These are phyloP conservation scores for Parasteatoda tepidariorum DNA, from an alignment of 1,140 invertebrate species.

Conservation along the genomic window DNA sequence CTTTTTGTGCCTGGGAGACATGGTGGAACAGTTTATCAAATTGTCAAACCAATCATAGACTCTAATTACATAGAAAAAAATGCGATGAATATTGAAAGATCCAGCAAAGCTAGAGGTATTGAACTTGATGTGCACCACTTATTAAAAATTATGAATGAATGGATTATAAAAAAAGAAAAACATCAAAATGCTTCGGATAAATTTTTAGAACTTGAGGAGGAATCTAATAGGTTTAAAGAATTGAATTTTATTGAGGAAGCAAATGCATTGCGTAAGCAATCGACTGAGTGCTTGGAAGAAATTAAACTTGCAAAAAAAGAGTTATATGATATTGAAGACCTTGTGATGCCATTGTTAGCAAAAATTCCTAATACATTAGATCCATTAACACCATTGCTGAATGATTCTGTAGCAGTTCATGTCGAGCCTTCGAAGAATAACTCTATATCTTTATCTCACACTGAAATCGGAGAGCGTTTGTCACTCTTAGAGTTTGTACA, in stretches of 20 bases:
- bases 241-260: not conserved
- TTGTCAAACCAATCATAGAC: conserved; percentile 28
- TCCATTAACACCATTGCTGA: not conserved
- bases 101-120: not conserved
- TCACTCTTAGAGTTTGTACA: not conserved
- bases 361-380: conserved; percentile 18
- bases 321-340: conserved; percentile 21
- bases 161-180: not conserved
- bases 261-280: not conserved
- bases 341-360: not conserved
- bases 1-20: conserved; percentile 24
- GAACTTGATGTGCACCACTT: not conserved
- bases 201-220: not conserved
- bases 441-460: not conserved
- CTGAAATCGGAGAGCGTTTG: not conserved
- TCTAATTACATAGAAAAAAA: conserved; percentile 1
- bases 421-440: not conserved
- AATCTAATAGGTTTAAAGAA: not conserved
- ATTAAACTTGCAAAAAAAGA: conserved; percentile 13
- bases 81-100: not conserved
- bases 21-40: conserved; percentile 30
- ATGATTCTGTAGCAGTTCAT: not conserved
- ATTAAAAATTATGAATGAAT: not conserved
- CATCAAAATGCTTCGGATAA: not conserved
- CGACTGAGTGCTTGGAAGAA: not conserved